Conservation (phyloP, 2,113 vertebrate species). For the Plotosus lineatus region DNA sequence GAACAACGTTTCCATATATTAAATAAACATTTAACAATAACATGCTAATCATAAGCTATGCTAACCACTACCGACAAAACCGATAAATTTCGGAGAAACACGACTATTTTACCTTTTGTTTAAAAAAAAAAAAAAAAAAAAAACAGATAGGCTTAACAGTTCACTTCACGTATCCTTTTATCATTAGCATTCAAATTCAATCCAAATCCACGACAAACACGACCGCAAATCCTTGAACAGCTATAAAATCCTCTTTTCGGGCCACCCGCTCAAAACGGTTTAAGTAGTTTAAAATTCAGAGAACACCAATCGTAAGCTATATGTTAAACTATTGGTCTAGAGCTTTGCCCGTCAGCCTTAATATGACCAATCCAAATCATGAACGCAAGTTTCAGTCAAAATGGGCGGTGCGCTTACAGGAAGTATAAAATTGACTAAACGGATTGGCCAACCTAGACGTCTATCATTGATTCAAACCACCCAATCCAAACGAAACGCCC, state of each 20-base stretch:
- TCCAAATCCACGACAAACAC: constrained; percentile 9
- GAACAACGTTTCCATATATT: neutral
- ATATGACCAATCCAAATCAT: constrained; percentile 1
- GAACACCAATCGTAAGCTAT: constrained; percentile 36
- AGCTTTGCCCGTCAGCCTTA: neutral
- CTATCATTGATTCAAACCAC: constrained; percentile 43
- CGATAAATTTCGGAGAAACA: neutral
- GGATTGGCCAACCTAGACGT: constrained; percentile 12
- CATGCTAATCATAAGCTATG: neutral
- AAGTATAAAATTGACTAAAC: neutral
- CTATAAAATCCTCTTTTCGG: neutral
- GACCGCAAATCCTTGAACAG: neutral
- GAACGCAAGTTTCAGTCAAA: accelerated
- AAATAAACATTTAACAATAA: neutral
- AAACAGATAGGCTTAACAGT: neutral
- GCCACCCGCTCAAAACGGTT: constrained; percentile 54
- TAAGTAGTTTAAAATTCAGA: constrained; percentile 47
- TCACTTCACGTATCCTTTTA: neutral
- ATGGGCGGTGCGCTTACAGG: neutral
- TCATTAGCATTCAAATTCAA: neutral
- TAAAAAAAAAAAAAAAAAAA: neutral
- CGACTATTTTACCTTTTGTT: neutral
- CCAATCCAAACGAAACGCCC: constrained; percentile 11
- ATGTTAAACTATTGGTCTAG: neutral
- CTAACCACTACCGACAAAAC: neutral